phyloP scores from a whole-genome alignment of 2,888 invertebrate species.

The Linnaemya tessellans region DNA sequence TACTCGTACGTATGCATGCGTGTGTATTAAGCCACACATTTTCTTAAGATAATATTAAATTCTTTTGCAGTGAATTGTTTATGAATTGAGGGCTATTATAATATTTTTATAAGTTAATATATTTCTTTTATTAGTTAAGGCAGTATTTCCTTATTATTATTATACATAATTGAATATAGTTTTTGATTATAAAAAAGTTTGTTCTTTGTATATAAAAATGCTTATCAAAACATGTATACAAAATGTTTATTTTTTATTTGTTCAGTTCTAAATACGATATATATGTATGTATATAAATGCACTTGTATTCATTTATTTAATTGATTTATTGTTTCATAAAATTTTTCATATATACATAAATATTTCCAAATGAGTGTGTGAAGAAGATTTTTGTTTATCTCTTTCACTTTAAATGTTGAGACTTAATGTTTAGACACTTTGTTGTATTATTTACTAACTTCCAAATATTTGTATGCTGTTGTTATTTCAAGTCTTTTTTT shows the following conservation, averaged over 20 bases:
- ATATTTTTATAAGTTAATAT: background rate
- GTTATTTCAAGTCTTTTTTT: constrained; percentile 23
- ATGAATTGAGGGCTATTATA: background rate
- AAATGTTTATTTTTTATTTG: constrained; percentile 20
- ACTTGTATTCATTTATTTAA: constrained; percentile 46
- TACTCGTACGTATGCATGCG: too few species aligned
- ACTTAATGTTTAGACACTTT: constrained; percentile 24
- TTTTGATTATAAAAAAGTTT: constrained; percentile 28
- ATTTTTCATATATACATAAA: constrained; percentile 3
- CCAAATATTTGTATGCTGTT: background rate
- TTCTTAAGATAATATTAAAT: background rate
- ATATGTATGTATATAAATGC: constrained; percentile 69
- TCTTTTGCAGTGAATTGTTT: background rate
- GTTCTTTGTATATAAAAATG: constrained; percentile 35
- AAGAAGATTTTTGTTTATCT: background rate
- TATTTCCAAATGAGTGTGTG: constrained; percentile 42
- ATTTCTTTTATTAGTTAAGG: constrained; percentile 26
- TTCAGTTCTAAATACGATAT: constrained; percentile 26
- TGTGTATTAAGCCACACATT: background rate
- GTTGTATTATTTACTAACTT: background rate
- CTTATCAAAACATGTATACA: constrained; percentile 44
- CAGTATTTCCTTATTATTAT: constrained; percentile 8
- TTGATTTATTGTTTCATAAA: background rate
- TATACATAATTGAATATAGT: background rate
- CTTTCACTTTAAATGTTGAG: background rate